A percentile compares a stretch with the other conserved stretches of the same genome.
phyloP scores from a whole-genome alignment of 1,140 invertebrate genomes.

The Diachasma alloeum region DNA sequence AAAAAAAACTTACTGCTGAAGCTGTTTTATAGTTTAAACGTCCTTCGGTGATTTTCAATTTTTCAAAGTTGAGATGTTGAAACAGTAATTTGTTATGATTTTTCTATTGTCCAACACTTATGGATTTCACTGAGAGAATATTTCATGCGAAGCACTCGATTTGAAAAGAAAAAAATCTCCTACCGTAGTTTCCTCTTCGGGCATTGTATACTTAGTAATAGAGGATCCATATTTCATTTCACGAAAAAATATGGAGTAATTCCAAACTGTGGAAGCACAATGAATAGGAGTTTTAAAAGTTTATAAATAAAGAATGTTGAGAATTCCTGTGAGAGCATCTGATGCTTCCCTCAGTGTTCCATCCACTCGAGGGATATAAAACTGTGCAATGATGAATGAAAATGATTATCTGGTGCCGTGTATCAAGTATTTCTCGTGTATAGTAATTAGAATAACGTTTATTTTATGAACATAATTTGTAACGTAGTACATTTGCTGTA shows the following conservation, averaged over 20 bases:
- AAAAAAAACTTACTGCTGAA: not conserved
- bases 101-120: too few species aligned
- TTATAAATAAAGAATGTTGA: slow-evolving; percentile 1
- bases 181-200: not conserved
- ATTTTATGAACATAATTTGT: not conserved
- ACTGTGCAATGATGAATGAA: slow-evolving; percentile 1
- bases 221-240: not conserved
- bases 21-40: not conserved
- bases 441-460: not conserved
- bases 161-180: not conserved
- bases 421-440: not conserved
- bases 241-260: slow-evolving; percentile 8
- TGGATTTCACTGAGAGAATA: too few species aligned
- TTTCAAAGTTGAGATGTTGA: too few species aligned
- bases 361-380: not conserved
- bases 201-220: not conserved
- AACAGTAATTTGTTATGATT: not conserved
- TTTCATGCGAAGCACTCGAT: too few species aligned
- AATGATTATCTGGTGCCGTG: not conserved
- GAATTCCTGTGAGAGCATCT: not conserved
- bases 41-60: not conserved
- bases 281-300: slow-evolving; percentile 1
- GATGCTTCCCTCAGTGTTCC: not conserved
- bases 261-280: slow-evolving; percentile 2
- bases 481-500: not conserved